These are phyloP conservation scores for Neodiprion lecontei DNA, from an alignment of 1,140 invertebrate genomes.

Conservation along the genomic window DNA sequence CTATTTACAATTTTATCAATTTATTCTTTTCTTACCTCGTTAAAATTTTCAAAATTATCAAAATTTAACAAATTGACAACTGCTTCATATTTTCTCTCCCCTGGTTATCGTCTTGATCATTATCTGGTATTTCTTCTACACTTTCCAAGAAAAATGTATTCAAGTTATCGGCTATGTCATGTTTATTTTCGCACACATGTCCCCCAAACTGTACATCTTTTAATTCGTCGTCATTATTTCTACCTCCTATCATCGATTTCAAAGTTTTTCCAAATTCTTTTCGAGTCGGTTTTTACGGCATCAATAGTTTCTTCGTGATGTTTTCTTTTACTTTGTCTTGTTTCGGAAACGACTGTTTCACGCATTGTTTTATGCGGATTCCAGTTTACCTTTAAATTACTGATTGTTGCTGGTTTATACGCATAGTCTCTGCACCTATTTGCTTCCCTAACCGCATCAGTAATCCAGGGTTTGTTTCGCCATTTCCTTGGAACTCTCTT, in stretches of 20 bases:
- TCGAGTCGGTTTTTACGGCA: neutral
- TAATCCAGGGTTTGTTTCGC: slow-evolving; percentile 13
- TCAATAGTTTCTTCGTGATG: neutral
- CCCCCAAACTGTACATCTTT: neutral
- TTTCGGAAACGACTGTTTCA: neutral
- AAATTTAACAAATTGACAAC: neutral
- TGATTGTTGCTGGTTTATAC: neutral
- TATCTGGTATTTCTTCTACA: slow-evolving; percentile 10
- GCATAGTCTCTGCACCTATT: neutral
- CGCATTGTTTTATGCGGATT: neutral
- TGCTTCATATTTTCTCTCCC: neutral
- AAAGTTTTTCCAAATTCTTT: slow-evolving; percentile 3
- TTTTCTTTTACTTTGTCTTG: neutral
- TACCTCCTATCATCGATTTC: neutral
- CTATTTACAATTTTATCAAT: neutral
- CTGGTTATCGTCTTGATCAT: neutral
- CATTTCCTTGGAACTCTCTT: neutral
- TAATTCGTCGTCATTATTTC: neutral
- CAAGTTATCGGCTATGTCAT: slow-evolving; percentile 12
- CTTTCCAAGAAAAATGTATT: slow-evolving; percentile 3
- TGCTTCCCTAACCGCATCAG: neutral
- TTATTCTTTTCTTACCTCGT: neutral
- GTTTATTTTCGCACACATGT: neutral
- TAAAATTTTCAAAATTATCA: neutral
- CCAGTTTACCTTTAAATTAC: neutral